Conservation (phyloP, 2,888 invertebrate species). For the Chrysotoxum bicinctum region DNA sequence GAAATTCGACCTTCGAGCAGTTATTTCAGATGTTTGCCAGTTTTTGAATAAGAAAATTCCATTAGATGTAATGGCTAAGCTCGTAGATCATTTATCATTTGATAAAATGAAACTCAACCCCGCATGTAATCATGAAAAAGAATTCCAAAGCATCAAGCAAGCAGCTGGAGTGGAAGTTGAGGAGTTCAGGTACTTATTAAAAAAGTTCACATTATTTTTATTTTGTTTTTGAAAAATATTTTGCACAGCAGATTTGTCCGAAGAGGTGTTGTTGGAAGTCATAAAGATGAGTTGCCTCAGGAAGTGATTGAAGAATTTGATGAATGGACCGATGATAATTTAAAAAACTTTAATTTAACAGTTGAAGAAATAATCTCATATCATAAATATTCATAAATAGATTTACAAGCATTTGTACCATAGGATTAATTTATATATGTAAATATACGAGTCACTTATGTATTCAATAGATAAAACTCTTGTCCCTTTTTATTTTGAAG, state of each 20-base stretch:
- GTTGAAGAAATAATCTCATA: slow-evolving; percentile 77
- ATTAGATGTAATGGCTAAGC: slow-evolving; percentile 73
- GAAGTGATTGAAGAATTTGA: slow-evolving; percentile 78
- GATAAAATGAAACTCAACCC: slow-evolving; percentile 79
- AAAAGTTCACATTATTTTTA: background rate
- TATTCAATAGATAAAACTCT: background rate
- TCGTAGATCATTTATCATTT: slow-evolving; percentile 78
- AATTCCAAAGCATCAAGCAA: slow-evolving; percentile 79
- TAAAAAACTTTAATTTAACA: slow-evolving; percentile 75
- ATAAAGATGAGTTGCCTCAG: slow-evolving; percentile 78
- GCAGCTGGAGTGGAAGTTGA: slow-evolving; percentile 78
- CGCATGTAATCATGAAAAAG: slow-evolving; percentile 74
- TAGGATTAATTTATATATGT: slow-evolving; percentile 3
- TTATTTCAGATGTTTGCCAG: slow-evolving; percentile 76
- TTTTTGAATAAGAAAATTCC: slow-evolving; percentile 75
- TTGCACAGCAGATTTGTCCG: slow-evolving; percentile 77
- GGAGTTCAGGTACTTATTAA: slow-evolving; percentile 76
- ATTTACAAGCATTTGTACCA: background rate
- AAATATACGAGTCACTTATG: no score
- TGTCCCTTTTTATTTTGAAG: no score
- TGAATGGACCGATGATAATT: slow-evolving; percentile 77
- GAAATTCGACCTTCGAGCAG: slow-evolving; percentile 77
- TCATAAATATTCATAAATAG: slow-evolving; percentile 75
- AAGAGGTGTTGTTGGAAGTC: slow-evolving; percentile 79
- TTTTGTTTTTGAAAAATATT: background rate